Evolutionary conservation across 2,113 vertebrate genomes (phyloP), one percentile per base, ranked within the genome.

Genomic region (Loxodonta africana): DNA sequence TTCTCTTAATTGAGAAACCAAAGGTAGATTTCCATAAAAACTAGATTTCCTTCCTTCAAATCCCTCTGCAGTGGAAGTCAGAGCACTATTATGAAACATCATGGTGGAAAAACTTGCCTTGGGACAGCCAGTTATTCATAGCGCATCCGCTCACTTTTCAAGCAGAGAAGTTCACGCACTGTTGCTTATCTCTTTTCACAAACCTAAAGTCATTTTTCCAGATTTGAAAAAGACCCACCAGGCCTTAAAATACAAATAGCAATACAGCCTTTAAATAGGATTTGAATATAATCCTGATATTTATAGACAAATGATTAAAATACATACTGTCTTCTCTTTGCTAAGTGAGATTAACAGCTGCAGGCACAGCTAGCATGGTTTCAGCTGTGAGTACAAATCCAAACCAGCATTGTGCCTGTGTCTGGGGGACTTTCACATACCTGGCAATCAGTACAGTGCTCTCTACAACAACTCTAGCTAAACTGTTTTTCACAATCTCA

Each of bases 131-230:
- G 82, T 97, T 86, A 96, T 53, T 69, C 46, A 18, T 11, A 37
- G 21, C 25, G 3, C 65, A 57, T 83, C 46, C 0, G 10, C 65
- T 53, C 10, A 0, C 62, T n/a, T 76, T 69, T 74, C 83, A 94
- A 83, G 88, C 86, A 26, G 71, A 88, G 83, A 89, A 51, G 51
- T 95, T 90, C 83, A 86, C 83, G 86, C 4, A 23, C 30, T 28
- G 9, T 67, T 25, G 21, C 85, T 95, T 98, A 95, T 96, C 95
- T 95, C 63, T 83, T 69, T 96, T 87, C 83, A 90, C 88, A 95
- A 91, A 90, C 93, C 86, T 87, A 90, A 91, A 93, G 90, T 94
- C 76, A 78, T 78, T 96, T 94, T 48, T 2, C 0, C 90, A 95
- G 69, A 91, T 63, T 6, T 88, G 91, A 76, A 44, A 84, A 86